Evolutionary conservation across 2,888 invertebrate species (phyloP).

Genomic region (Mesorhabditis sp.): DNA sequence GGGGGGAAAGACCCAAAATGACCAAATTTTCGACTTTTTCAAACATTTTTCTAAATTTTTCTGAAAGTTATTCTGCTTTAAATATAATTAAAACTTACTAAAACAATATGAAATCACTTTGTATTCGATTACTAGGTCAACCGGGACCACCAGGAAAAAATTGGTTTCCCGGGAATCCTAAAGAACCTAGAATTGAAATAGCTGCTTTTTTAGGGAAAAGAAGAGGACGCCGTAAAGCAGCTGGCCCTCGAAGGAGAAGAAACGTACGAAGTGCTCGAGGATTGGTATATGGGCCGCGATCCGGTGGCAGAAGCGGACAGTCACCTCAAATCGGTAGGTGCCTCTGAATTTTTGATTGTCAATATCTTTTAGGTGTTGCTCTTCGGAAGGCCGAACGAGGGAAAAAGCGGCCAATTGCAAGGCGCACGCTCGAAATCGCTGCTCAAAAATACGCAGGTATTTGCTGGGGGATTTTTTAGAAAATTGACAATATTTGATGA

Average conservation of each 20-base stretch:
- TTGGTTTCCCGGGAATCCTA: too few species aligned
- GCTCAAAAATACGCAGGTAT: conserved; percentile 4
- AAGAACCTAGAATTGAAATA: too few species aligned
- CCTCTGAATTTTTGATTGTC: not conserved
- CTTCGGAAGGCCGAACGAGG: not conserved
- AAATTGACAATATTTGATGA: not conserved
- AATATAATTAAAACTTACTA: too few species aligned
- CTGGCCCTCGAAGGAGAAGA: not conserved
- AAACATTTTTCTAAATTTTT: too few species aligned
- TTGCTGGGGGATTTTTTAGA: not conserved
- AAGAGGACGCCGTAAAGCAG: not conserved
- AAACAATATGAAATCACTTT: too few species aligned
- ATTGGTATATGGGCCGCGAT: not conserved
- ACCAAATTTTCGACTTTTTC: too few species aligned
- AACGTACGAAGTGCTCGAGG: not conserved
- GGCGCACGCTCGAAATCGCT: not conserved
- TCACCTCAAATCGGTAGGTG: too few species aligned
- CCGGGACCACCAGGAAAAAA: too few species aligned
- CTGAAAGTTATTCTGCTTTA: too few species aligned
- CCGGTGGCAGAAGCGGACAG: not conserved
- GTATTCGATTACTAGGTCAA: too few species aligned
- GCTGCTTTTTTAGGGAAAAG: not conserved
- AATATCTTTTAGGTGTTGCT: conserved; percentile 2
- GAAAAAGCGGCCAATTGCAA: not conserved
- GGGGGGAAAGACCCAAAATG: too few species aligned